phyloP scores from a whole-genome alignment of 2,888 invertebrate species.

The Zaprionus bogoriensis region DNA sequence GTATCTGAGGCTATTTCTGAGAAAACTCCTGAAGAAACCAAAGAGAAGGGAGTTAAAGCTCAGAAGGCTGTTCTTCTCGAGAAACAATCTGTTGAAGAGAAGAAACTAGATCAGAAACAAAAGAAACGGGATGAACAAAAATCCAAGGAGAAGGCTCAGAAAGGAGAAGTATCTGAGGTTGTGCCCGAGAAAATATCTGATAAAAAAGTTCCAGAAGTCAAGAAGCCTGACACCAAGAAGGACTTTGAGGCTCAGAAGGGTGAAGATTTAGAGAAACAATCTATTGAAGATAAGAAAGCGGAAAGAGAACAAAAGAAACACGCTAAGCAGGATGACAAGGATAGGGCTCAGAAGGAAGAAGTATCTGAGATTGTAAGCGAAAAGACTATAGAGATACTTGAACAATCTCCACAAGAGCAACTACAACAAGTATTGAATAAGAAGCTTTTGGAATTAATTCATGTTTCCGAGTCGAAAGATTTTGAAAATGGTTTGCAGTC shows the following conservation, averaged over 20 bases:
- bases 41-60: background rate
- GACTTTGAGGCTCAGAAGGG: constrained; percentile 9
- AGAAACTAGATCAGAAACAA: background rate
- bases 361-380: constrained; percentile 10
- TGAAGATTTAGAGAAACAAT: constrained; percentile 14
- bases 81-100: constrained; percentile 7
- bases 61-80: constrained; percentile 19
- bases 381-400: too few species aligned
- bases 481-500: background rate
- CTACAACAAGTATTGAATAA: background rate
- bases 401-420: too few species aligned
- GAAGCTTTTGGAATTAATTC: background rate
- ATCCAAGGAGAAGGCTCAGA: background rate
- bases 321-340: constrained; percentile 6
- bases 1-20: constrained; percentile 2
- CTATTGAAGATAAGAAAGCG: constrained; percentile 12
- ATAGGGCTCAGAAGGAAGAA: constrained; percentile 12
- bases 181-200: constrained; percentile 2
- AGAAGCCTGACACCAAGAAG: background rate
- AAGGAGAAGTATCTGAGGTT: constrained; percentile 11
- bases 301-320: constrained; percentile 32
- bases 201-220: constrained; percentile 32
- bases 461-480: background rate
- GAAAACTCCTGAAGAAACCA: background rate
- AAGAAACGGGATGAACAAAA: background rate